Conservation (phyloP, 1,140 invertebrate genomes). For the Hylaeus volcanicus region DNA sequence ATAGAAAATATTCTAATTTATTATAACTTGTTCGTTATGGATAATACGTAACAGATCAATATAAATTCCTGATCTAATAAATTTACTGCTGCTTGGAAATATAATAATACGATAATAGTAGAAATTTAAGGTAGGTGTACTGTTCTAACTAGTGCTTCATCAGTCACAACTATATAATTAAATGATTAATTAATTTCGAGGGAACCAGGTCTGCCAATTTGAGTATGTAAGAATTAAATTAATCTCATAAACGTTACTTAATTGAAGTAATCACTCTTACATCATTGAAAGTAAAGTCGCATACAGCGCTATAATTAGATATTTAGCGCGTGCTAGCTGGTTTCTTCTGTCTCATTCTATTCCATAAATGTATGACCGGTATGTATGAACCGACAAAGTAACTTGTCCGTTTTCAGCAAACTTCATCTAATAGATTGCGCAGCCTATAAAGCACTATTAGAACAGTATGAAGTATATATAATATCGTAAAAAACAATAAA, state of each 20-base stretch:
- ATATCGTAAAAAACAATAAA: too few species aligned
- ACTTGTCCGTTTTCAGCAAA: not conserved
- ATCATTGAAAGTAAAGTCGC: slow-evolving; percentile 5
- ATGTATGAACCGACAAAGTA: too few species aligned
- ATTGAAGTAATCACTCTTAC: slow-evolving; percentile 30
- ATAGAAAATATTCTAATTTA: too few species aligned
- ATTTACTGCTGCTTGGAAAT: too few species aligned
- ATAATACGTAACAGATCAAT: too few species aligned
- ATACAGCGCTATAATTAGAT: slow-evolving; percentile 15
- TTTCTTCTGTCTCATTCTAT: slow-evolving; percentile 14
- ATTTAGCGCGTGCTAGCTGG: slow-evolving; percentile 7
- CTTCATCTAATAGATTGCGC: not conserved
- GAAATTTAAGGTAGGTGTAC: too few species aligned
- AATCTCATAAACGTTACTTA: slow-evolving; percentile 73
- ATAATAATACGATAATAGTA: too few species aligned
- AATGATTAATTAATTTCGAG: not conserved
- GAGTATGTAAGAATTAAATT: not conserved
- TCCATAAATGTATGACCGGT: slow-evolving; percentile 18
- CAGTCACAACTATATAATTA: too few species aligned
- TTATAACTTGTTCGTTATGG: too few species aligned
- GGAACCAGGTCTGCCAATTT: not conserved
- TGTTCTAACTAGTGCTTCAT: too few species aligned
- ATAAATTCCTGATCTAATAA: too few species aligned
- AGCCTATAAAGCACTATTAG: not conserved
- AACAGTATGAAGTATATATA: not conserved